These are phyloP conservation scores for Drosophila takahashii DNA, from an alignment of 1,140 invertebrate genomes.

Conservation along the genomic window DNA sequence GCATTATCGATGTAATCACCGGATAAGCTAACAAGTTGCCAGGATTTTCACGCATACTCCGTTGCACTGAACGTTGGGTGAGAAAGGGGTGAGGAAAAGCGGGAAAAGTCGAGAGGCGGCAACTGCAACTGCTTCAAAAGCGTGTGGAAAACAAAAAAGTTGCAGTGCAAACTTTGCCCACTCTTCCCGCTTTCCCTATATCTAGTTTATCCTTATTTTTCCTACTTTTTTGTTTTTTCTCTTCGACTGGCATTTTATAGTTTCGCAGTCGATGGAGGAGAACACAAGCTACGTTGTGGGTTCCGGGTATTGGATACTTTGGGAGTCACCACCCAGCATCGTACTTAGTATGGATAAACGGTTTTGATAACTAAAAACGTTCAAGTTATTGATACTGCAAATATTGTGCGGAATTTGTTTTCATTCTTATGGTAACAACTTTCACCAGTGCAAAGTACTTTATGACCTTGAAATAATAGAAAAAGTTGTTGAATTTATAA, in stretches of 20 bases:
- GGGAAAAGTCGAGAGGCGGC: slow-evolving; percentile 2
- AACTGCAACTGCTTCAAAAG: slow-evolving; percentile 38
- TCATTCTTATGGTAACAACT: slow-evolving; percentile 2
- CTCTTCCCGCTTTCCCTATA: slow-evolving; percentile 3
- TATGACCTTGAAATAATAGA: slow-evolving; percentile 4
- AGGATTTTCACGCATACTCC: slow-evolving; percentile 81
- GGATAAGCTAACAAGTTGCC: slow-evolving; percentile 85
- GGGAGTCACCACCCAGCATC: slow-evolving; percentile 1
- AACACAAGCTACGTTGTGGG: neutral
- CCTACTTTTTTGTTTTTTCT: slow-evolving; percentile 8
- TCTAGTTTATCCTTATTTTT: slow-evolving; percentile 19
- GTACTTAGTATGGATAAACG: slow-evolving; percentile 77
- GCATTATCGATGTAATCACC: slow-evolving; percentile 85
- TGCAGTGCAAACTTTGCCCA: slow-evolving; percentile 50
- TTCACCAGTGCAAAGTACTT: slow-evolving; percentile 6
- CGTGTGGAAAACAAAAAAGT: slow-evolving; percentile 47
- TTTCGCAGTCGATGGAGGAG: slow-evolving; percentile 25
- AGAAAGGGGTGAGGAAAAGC: neutral
- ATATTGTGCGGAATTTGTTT: slow-evolving; percentile 58
- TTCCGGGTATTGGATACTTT: neutral
- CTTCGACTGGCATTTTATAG: slow-evolving; percentile 55
- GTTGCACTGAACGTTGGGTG: slow-evolving; percentile 16
- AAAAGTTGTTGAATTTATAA: neutral
- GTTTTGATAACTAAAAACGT: slow-evolving; percentile 75
- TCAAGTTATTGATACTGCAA: slow-evolving; percentile 75